These are phyloP conservation scores for Phrynocephalus vlangalii DNA, from an alignment of 2,797 vertebrate species.

Conservation along the genomic window DNA sequence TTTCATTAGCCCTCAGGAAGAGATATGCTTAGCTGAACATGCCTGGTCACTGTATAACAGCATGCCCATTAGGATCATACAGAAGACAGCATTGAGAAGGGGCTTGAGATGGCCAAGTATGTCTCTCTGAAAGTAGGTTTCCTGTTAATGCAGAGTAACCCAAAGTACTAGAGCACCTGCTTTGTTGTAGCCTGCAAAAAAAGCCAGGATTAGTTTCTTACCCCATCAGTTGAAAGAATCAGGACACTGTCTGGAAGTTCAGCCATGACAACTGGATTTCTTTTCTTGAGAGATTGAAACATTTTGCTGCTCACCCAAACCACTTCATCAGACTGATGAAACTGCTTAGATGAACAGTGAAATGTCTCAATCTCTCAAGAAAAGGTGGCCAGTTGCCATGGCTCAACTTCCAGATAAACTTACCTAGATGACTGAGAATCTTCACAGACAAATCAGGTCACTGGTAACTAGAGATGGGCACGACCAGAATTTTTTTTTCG, in stretches of 20 bases:
- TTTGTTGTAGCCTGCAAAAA: not conserved
- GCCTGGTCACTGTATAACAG: not conserved
- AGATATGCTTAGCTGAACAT: not conserved
- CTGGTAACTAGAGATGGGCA: not conserved
- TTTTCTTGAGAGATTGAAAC: too few relatives aligned
- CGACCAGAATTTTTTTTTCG: too few relatives aligned
- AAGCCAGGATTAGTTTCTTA: not conserved
- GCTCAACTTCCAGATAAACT: too few relatives aligned
- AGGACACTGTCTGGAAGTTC: not conserved
- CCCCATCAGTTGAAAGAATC: not conserved
- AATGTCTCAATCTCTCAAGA: too few relatives aligned
- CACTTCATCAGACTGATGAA: too few relatives aligned
- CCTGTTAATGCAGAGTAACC: too few relatives aligned
- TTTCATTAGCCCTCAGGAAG: not conserved
- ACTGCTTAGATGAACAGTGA: too few relatives aligned
- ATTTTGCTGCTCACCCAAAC: too few relatives aligned
- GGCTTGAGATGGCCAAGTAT: not conserved
- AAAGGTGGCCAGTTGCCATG: too few relatives aligned
- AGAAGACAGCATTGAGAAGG: not conserved
- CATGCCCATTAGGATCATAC: not conserved
- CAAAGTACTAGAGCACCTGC: not conserved
- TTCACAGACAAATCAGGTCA: not conserved
- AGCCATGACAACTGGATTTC: too few relatives aligned
- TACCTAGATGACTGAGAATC: too few relatives aligned
- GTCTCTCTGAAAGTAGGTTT: not conserved